Conservation (phyloP, 2,888 invertebrate genomes). For the Drosophila fungiperda region DNA sequence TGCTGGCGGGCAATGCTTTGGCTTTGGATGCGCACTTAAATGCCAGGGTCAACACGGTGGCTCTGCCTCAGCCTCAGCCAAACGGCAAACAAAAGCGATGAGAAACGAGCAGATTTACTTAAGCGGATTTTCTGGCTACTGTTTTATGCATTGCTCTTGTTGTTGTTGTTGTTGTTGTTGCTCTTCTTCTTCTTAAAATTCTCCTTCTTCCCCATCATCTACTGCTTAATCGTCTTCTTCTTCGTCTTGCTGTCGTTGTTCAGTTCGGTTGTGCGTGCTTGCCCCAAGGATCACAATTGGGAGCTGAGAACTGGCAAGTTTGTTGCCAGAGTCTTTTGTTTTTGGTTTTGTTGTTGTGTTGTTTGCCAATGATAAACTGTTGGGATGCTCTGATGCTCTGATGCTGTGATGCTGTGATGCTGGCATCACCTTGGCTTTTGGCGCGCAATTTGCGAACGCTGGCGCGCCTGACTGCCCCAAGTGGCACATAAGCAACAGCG, state of each 20-base stretch:
- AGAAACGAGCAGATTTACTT: conserved; percentile 13
- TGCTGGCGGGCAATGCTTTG: conserved; percentile 1
- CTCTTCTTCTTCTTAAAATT: not conserved
- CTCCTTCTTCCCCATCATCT: not conserved
- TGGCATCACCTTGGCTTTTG: conserved; percentile 59
- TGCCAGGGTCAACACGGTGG: conserved; percentile 41
- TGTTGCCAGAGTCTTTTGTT: conserved; percentile 49
- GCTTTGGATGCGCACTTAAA: conserved; percentile 24
- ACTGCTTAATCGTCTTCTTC: not conserved
- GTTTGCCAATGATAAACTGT: conserved; percentile 14
- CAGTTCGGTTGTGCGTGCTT: conserved; percentile 36
- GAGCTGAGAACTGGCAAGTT: conserved; percentile 30
- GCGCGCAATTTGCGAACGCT: conserved; percentile 58
- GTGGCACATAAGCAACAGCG: conserved; percentile 61
- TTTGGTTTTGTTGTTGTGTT: conserved; percentile 18
- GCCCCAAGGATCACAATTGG: conserved; percentile 34
- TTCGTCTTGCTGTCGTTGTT: conserved; percentile 2
- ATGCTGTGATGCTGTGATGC: conserved; percentile 48
- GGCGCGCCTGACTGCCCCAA: conserved; percentile 69
- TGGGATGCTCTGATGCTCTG: conserved; percentile 13
- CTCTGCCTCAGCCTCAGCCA: too few species aligned
- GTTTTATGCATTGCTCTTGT: conserved; percentile 1
- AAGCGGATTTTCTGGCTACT: conserved; percentile 29
- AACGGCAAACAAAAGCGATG: conserved; percentile 7
- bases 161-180: not conserved